Conservation (phyloP, 2,888 invertebrate genomes). For the Caradrina kadenii region DNA sequence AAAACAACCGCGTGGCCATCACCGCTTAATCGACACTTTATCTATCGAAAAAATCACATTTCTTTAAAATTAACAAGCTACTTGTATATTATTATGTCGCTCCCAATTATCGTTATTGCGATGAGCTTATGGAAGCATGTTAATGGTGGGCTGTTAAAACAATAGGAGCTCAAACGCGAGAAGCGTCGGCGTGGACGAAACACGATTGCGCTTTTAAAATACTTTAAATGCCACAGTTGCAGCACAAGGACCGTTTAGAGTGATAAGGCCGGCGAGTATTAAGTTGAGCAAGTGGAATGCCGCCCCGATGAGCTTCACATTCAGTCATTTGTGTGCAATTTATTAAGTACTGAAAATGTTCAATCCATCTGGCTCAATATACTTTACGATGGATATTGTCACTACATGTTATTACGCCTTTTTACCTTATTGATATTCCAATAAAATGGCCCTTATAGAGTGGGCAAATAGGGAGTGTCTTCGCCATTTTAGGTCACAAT, state of each 20-base stretch:
- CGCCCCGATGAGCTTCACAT: constrained; percentile 24
- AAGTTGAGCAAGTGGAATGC: constrained; percentile 52
- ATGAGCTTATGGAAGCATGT: constrained; percentile 65
- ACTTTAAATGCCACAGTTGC: constrained; percentile 62
- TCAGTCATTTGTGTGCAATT: constrained; percentile 35
- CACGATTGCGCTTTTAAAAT: constrained; percentile 68
- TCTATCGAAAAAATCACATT: constrained; percentile 68
- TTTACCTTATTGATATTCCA: constrained; percentile 54
- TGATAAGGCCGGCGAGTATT: constrained; percentile 60
- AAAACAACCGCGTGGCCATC: constrained; percentile 57
- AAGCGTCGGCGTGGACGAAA: constrained; percentile 45
- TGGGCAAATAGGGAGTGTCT: constrained; percentile 55
- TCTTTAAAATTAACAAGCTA: constrained; percentile 33
- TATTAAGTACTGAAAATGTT: constrained; percentile 36
- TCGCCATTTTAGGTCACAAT: constrained; percentile 59
- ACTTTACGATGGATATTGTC: constrained; percentile 51
- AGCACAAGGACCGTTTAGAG: constrained; percentile 47
- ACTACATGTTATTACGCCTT: constrained; percentile 48
- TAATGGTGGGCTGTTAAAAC: constrained; percentile 68
- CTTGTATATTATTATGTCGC: constrained; percentile 18
- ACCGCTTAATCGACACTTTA: constrained; percentile 66
- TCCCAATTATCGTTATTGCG: constrained; percentile 30
- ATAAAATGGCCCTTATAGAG: constrained; percentile 60
- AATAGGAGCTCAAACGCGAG: constrained; percentile 61
- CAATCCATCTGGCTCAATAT: constrained; percentile 36